Base-by-base conservation (phyloP, 2,797 vertebrate species). In the Betta splendens region DNA sequence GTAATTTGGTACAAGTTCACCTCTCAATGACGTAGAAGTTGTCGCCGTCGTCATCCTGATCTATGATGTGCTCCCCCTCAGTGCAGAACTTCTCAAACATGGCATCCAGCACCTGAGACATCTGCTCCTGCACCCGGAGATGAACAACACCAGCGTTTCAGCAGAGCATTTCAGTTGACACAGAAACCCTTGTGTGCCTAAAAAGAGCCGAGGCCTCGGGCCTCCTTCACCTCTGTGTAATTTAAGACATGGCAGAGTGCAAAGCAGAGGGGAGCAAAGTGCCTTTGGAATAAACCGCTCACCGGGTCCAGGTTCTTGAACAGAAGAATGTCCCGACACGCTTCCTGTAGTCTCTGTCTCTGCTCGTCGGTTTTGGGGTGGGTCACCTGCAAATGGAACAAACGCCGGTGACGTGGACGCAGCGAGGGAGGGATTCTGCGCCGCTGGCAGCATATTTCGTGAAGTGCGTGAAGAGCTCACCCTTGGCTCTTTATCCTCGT, bases 11-110 rank as follows among this genome's bases (percentile, higher is more conserved):
- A 7, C 28, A 21, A 40, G 7, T 12, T 4, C 81, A 98, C 97
- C 94, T 96, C 70, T 98, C 95, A 62, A 98, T 96, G 44, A 98
- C 98, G 21, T 99, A 99, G 83, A 99, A 99, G 91, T 99, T 99
- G 90, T 99, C 97, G 15, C 98, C 98, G 44, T 99, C 98, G 61
- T 97, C 98, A 38, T 96, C 95, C 91, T 99, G 97, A 84, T 99
- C 96, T 50, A 99, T 98, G 68, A 99, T 93, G 69, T 98, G 96
- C 60, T 98, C 97, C 9, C 93, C 96, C 72, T 93, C 89, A 75
- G 91, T 93, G 83, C 94, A 93, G 72, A 93, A 82, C 86, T 97
- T 99, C 89, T 99, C 98, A 91, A 99, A 99, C 92, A 99, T 98
- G 9, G 97, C 98, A 79, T 99, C 98, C 87, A 99, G 89, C 65